Conservation (phyloP, 2,888 invertebrate genomes). For the Baronia brevicornis region DNA sequence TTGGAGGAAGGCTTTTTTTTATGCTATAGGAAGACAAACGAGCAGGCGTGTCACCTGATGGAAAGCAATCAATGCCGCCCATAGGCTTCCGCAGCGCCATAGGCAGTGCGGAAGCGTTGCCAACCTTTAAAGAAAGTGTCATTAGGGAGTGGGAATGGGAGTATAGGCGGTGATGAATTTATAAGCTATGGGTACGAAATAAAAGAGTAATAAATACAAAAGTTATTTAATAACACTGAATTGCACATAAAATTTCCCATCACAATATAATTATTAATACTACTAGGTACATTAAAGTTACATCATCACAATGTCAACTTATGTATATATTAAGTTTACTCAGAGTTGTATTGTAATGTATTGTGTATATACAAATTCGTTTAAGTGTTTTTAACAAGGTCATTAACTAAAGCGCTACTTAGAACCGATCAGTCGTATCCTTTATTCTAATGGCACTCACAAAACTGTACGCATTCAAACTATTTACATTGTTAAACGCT, state of each 20-base stretch:
- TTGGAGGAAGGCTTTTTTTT: no score
- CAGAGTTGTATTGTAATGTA: slow-evolving; percentile 7
- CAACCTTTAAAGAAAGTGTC: no score
- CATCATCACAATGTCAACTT: slow-evolving; percentile 43
- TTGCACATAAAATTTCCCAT: slow-evolving; percentile 59
- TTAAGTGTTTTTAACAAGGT: slow-evolving; percentile 17
- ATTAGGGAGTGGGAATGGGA: no score
- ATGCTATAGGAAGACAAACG: no score
- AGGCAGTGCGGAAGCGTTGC: no score
- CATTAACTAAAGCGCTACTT: slow-evolving; percentile 21
- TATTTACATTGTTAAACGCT: slow-evolving; percentile 4
- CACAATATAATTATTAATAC: slow-evolving; percentile 50
- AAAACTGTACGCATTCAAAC: slow-evolving; percentile 11
- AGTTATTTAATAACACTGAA: slow-evolving; percentile 61
- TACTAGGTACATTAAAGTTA: slow-evolving; percentile 51
- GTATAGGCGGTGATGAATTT: no score
- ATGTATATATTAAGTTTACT: slow-evolving; percentile 28
- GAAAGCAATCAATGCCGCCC: no score
- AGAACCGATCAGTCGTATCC: slow-evolving; percentile 37
- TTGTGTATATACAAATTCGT: slow-evolving; percentile 13
- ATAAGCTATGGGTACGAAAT: slow-evolving; percentile 15
- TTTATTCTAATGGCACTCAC: slow-evolving; percentile 21
- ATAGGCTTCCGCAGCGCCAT: no score
- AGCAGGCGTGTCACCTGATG: no score
- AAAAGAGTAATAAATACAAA: slow-evolving; percentile 32